Evolutionary conservation across 2,113 vertebrate genomes (phyloP).

Genomic region (Crotalus horridus): DNA sequence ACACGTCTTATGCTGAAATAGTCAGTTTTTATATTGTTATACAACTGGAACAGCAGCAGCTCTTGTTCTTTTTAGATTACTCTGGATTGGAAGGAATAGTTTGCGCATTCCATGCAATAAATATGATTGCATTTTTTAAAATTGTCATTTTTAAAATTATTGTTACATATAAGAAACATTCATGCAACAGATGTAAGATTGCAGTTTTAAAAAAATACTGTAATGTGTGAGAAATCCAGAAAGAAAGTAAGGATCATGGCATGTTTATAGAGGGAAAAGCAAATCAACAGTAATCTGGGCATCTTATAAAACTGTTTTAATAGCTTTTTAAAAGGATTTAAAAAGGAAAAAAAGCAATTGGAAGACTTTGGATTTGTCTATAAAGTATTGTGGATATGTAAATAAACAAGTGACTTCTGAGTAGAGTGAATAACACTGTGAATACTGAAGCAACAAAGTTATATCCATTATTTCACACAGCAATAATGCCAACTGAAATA

Average conservation of each 20-base stretch:
- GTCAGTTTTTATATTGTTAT: neutral
- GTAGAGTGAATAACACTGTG: neutral
- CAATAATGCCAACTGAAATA: neutral
- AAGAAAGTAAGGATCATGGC: neutral
- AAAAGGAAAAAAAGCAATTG: neutral
- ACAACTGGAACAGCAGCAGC: neutral
- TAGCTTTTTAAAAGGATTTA: neutral
- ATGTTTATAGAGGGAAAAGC: neutral
- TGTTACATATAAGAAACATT: neutral
- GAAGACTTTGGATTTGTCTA: neutral
- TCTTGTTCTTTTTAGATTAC: neutral
- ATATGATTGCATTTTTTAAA: neutral
- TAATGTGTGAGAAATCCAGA: neutral
- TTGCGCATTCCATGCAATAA: neutral
- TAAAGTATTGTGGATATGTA: neutral
- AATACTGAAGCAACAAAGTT: neutral
- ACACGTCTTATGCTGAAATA: neutral
- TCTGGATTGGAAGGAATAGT: neutral
- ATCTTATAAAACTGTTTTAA: neutral
- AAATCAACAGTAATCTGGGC: neutral
- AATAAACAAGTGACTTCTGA: neutral
- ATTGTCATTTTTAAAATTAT: neutral
- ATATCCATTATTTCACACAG: neutral
- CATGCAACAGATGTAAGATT: neutral
- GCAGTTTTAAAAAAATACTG: neutral